Conservation (phyloP, 2,113 vertebrate species). For the Bos taurus region ARS-UCD2.0 NC_037357.1:130647501-130648000, state of each 20-base stretch:
- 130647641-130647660: background rate
- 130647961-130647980: background rate
- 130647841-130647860: background rate
- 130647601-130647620: constrained; percentile 1
- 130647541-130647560: background rate
- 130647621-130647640: background rate
- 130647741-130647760: background rate
- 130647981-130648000: background rate
- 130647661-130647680: background rate
- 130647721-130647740: background rate
- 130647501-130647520: background rate
- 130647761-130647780: background rate
- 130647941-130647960: background rate
- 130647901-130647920: background rate
- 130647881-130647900: background rate
- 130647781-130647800: background rate
- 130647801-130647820: background rate
- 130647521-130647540: background rate
- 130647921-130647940: background rate
- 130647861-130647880: background rate
- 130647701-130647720: background rate
- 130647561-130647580: background rate
- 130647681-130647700: background rate
- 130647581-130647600: background rate
- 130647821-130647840: background rate